Conservation (phyloP, 2,888 invertebrate genomes). For the Epistrophella euchroma region DNA sequence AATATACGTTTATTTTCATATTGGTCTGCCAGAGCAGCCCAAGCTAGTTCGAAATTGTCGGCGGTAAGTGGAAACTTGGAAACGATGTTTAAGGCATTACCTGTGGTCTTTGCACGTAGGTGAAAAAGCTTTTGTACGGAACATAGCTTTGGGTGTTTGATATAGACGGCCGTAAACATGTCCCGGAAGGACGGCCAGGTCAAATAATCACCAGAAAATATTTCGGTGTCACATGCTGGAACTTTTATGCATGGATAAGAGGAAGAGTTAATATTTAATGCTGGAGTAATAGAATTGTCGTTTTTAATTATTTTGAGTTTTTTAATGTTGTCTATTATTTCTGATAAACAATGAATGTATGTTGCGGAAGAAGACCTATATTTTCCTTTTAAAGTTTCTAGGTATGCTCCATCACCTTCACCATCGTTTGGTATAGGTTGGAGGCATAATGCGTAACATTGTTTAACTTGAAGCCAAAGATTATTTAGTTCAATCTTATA, state of each 20-base stretch:
- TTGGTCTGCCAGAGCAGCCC: conserved; percentile 30
- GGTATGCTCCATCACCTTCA: background rate
- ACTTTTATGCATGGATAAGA: conserved; percentile 11
- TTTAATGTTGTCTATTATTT: conserved; percentile 15
- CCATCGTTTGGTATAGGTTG: background rate
- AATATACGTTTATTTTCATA: conserved; percentile 58
- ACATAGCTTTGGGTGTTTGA: background rate
- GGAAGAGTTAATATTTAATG: background rate
- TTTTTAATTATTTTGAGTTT: background rate
- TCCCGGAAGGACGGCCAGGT: conserved; percentile 9
- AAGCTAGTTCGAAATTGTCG: conserved; percentile 44
- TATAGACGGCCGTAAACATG: background rate
- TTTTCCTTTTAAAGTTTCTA: conserved; percentile 6
- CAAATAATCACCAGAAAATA: conserved; percentile 9
- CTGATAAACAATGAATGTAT: conserved; percentile 13
- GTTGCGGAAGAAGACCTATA: conserved; percentile 4
- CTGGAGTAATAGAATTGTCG: background rate
- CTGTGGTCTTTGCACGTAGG: background rate
- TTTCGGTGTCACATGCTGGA: conserved; percentile 1
- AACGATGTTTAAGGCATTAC: background rate
- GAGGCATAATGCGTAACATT: background rate
- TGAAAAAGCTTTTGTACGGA: background rate
- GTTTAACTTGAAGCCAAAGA: conserved; percentile 1
- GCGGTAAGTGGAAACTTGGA: conserved; percentile 20
- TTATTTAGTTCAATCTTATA: background rate